Conservation (phyloP, 2,113 vertebrate species). For the Tupaia tana region DNA sequence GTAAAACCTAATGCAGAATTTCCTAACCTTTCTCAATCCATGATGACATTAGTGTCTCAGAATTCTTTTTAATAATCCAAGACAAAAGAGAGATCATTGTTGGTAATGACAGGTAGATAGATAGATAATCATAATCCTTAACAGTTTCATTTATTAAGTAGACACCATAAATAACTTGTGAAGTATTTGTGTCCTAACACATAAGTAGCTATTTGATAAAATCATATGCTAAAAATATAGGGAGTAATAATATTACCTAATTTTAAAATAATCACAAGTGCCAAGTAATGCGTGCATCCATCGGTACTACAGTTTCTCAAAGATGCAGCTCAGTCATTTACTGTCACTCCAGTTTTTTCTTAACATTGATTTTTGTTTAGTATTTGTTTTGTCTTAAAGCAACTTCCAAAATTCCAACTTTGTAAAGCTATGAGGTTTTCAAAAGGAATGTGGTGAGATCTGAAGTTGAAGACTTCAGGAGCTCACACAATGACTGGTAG, state of each 20-base stretch:
- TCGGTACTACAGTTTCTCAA: background rate
- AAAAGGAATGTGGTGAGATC: background rate
- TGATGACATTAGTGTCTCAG: background rate
- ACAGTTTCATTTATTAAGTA: background rate
- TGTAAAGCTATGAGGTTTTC: background rate
- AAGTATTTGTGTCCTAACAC: background rate
- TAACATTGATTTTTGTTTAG: background rate
- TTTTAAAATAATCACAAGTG: background rate
- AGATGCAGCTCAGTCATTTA: background rate
- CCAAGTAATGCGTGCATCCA: background rate
- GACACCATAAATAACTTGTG: background rate
- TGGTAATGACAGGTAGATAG: background rate
- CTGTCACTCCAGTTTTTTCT: background rate
- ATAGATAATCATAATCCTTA: background rate
- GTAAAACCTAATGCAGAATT: background rate
- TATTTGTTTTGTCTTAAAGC: background rate
- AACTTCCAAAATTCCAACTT: background rate
- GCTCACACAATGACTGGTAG: background rate
- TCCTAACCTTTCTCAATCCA: background rate
- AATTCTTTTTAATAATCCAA: background rate
- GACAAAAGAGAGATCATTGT: background rate
- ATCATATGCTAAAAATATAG: background rate
- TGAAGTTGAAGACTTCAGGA: background rate
- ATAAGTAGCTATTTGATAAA: background rate
- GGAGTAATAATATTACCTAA: background rate